Conservation (phyloP, 2,888 invertebrate genomes). For the Epirrhoe tristata region DNA sequence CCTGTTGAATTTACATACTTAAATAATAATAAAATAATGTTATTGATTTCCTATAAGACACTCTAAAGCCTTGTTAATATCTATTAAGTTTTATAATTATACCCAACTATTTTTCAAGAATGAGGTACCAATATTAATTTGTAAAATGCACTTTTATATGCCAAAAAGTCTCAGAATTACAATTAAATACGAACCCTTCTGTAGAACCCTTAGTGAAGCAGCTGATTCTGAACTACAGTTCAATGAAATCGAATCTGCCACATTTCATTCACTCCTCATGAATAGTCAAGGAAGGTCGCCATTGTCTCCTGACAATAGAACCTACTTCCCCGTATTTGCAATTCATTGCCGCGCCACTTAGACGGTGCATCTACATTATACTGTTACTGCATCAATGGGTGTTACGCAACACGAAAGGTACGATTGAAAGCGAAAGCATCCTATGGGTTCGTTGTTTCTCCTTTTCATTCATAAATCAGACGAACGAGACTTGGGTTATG, state of each 20-base stretch:
- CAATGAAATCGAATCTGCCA: slow-evolving; percentile 37
- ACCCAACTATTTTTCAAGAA: too few relatives aligned
- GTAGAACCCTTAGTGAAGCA: background rate
- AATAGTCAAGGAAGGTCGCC: slow-evolving; percentile 53
- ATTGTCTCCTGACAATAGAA: slow-evolving; percentile 47
- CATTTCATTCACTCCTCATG: slow-evolving; percentile 55
- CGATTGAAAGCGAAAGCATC: slow-evolving; percentile 43
- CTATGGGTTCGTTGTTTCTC: slow-evolving; percentile 36
- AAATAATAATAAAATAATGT: too few relatives aligned
- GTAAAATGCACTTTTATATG: too few relatives aligned
- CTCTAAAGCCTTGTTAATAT: too few relatives aligned
- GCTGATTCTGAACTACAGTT: slow-evolving; percentile 5
- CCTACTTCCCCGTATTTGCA: slow-evolving; percentile 37
- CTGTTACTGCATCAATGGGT: slow-evolving; percentile 36
- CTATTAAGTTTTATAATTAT: too few relatives aligned
- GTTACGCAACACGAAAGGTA: slow-evolving; percentile 35
- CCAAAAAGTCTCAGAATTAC: too few relatives aligned
- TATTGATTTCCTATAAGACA: too few relatives aligned
- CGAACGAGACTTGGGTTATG: slow-evolving; percentile 25
- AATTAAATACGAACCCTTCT: too few relatives aligned
- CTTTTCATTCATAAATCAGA: slow-evolving; percentile 43
- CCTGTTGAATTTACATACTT: too few relatives aligned
- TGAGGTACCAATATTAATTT: too few relatives aligned
- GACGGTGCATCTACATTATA: slow-evolving; percentile 15
- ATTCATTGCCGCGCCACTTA: slow-evolving; percentile 37